phyloP scores from a whole-genome alignment of 2,888 invertebrate species.

The Drosophila kambysellisi region DNA sequence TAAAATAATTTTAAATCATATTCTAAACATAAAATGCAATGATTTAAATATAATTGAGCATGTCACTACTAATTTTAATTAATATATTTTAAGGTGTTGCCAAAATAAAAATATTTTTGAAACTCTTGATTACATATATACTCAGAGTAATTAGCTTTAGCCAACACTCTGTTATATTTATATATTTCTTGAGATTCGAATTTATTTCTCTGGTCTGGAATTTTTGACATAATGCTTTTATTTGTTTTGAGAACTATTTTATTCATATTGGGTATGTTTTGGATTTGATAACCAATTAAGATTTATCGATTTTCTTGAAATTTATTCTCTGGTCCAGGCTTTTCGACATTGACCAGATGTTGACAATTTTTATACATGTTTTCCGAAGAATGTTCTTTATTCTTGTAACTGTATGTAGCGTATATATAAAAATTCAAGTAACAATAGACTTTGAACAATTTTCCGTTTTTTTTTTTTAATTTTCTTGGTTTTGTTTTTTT shows the following conservation, averaged over 20 bases:
- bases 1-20: not conserved
- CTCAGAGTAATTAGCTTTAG: not conserved
- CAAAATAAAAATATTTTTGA: conserved; percentile 4
- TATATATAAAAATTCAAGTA: conserved; percentile 6
- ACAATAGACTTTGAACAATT: conserved; percentile 40
- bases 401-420: not conserved
- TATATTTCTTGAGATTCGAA: not conserved
- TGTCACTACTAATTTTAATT: conserved; percentile 26
- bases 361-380: not conserved
- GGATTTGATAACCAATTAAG: not conserved
- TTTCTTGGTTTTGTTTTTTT: conserved; percentile 38
- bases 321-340: not conserved
- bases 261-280: not conserved
- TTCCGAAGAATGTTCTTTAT: not conserved
- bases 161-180: not conserved
- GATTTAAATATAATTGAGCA: conserved; percentile 3
- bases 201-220: not conserved
- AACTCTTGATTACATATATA: conserved; percentile 1
- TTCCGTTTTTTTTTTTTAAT: conserved; percentile 28
- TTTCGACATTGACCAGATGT: not conserved
- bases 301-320: not conserved
- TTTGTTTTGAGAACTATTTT: not conserved
- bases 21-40: conserved; percentile 20
- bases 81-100: conserved; percentile 14
- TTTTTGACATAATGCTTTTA: not conserved